phyloP scores from a whole-genome alignment of 1,140 invertebrate species.

The Sweltsa coloradensis region DNA sequence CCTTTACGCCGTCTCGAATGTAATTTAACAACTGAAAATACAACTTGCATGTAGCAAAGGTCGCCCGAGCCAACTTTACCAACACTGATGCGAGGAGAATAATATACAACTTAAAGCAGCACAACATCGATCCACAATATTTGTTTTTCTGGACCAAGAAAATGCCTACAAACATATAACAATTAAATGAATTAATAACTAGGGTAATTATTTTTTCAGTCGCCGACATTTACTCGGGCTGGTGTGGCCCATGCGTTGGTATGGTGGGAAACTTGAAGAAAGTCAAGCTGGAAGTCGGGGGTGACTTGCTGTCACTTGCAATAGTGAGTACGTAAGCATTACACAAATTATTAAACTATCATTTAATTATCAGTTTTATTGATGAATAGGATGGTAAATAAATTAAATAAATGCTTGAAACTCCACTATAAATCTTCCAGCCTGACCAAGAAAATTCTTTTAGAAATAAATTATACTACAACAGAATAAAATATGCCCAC shows the following conservation, averaged over 20 bases:
- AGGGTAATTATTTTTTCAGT: slow-evolving; percentile 49
- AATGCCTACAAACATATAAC: too few species aligned
- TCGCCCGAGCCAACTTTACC: too few species aligned
- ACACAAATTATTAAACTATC: too few species aligned
- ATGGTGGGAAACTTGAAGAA: slow-evolving; percentile 80
- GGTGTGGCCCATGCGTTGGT: slow-evolving; percentile 80
- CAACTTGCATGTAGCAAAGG: too few species aligned
- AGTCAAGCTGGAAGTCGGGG: slow-evolving; percentile 78
- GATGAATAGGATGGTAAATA: not conserved
- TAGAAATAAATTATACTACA: not conserved
- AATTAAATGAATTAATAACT: too few species aligned
- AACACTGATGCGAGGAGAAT: too few species aligned
- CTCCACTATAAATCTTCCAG: not conserved
- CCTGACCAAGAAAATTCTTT: not conserved
- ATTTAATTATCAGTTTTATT: not conserved
- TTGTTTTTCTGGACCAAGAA: too few species aligned
- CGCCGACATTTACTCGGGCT: slow-evolving; percentile 83
- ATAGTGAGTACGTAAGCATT: slow-evolving; percentile 43
- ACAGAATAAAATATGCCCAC: not conserved
- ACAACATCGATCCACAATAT: too few species aligned
- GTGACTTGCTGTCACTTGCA: slow-evolving; percentile 66
- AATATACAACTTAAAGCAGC: too few species aligned
- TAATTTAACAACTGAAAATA: too few species aligned
- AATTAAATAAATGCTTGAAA: not conserved
- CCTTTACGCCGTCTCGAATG: too few species aligned